phyloP scores from a whole-genome alignment of 2,113 vertebrate species.

The Calypte anna region DNA sequence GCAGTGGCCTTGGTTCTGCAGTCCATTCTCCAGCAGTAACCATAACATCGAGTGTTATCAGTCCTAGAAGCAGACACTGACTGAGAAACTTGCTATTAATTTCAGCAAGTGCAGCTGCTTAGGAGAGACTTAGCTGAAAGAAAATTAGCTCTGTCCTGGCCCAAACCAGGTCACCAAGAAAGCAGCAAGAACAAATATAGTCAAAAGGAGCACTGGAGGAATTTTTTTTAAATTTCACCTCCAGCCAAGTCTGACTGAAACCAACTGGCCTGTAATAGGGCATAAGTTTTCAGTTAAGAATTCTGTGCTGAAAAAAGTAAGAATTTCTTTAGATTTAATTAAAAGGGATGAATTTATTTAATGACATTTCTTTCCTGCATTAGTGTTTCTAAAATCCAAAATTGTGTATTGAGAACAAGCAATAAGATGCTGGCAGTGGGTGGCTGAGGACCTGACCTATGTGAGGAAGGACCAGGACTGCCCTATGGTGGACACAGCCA shows the following conservation, averaged over 20 bases:
- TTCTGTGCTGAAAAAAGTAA: not conserved
- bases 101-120: no score
- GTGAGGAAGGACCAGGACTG: not conserved
- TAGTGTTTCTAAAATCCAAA: not conserved
- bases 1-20: no score
- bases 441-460: not conserved
- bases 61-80: no score
- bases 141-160: no score
- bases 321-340: not conserved
- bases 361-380: not conserved
- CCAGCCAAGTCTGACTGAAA: not conserved
- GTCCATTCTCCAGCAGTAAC: no score
- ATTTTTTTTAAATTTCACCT: not conserved
- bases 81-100: no score
- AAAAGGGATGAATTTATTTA: not conserved
- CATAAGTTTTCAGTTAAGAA: not conserved
- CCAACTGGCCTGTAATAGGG: not conserved
- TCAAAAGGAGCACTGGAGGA: not conserved
- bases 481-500: accelerated
- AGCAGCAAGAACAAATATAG: not conserved
- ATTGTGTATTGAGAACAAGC: accelerated
- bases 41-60: no score
- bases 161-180: no score
- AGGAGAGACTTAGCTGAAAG: no score
- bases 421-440: accelerated